These are phyloP conservation scores for Fragum fragum DNA, from an alignment of 2,888 invertebrate species.

Conservation along the genomic window DNA sequence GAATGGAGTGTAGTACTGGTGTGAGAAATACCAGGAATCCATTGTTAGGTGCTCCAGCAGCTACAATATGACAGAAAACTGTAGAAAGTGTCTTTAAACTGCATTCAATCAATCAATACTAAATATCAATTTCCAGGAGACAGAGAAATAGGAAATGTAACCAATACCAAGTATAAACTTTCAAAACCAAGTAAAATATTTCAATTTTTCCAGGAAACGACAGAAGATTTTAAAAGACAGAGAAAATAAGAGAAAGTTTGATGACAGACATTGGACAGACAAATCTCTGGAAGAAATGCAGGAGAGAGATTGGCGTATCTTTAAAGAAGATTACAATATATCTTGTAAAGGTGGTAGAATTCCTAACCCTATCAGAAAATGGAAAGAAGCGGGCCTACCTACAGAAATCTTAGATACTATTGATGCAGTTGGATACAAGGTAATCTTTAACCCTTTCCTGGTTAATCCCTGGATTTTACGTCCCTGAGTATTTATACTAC, in stretches of 20 bases:
- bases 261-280: constrained; percentile 99
- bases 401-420: constrained; percentile 97
- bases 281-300: constrained; percentile 98
- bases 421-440: constrained; percentile 96
- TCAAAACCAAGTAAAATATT: background rate
- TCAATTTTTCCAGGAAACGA: constrained; percentile 87
- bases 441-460: too few species aligned
- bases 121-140: too few species aligned
- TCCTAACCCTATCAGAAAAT: constrained; percentile 97
- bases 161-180: background rate
- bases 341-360: constrained; percentile 99
- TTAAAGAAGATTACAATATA: constrained; percentile 99
- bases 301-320: constrained; percentile 99
- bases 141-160: too few species aligned
- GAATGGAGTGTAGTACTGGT: too few species aligned
- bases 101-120: too few species aligned
- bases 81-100: too few species aligned
- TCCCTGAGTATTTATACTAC: too few species aligned
- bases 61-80: too few species aligned
- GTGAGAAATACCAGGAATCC: too few species aligned
- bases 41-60: too few species aligned
- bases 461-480: too few species aligned
- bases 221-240: constrained; percentile 96
- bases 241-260: constrained; percentile 99
- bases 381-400: constrained; percentile 96